These are phyloP conservation scores for Clistopyga incitator DNA, from an alignment of 2,888 invertebrate genomes.

Conservation along the genomic window DNA sequence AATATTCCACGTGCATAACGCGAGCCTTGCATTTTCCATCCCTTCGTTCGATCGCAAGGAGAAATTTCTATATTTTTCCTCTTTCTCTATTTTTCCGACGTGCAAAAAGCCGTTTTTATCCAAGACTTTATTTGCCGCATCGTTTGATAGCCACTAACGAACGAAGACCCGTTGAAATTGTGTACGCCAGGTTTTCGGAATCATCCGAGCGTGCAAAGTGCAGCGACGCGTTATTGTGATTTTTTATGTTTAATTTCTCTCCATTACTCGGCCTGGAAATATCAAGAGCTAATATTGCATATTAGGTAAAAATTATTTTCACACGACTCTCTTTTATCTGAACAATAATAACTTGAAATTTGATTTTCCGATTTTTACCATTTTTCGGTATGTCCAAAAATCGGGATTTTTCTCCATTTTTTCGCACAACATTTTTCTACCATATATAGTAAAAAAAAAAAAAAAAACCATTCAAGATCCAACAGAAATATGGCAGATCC, in stretches of 20 bases:
- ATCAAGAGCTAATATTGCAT: background rate
- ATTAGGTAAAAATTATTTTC: background rate
- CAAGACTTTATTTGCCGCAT: background rate
- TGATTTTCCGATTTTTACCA: too few species aligned
- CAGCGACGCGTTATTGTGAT: conserved; percentile 2
- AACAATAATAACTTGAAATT: too few species aligned
- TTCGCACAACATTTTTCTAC: too few species aligned
- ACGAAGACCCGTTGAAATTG: background rate
- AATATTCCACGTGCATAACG: conserved; percentile 6
- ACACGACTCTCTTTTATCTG: too few species aligned
- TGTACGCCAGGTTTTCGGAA: too few species aligned
- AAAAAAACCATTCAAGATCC: too few species aligned
- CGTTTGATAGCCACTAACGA: conserved; percentile 13
- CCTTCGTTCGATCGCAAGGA: background rate
- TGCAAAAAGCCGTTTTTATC: background rate
- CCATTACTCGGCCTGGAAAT: too few species aligned
- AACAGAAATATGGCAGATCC: too few species aligned
- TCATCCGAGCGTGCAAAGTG: background rate
- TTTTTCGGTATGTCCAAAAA: too few species aligned
- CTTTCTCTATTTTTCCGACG: background rate
- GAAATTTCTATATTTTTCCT: conserved; percentile 2
- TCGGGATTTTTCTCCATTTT: too few species aligned
- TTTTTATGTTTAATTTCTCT: background rate
- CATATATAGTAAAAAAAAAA: too few species aligned
- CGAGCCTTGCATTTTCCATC: background rate